Conservation (phyloP, 2,888 invertebrate species). For the Agriopis aurantiaria region DNA sequence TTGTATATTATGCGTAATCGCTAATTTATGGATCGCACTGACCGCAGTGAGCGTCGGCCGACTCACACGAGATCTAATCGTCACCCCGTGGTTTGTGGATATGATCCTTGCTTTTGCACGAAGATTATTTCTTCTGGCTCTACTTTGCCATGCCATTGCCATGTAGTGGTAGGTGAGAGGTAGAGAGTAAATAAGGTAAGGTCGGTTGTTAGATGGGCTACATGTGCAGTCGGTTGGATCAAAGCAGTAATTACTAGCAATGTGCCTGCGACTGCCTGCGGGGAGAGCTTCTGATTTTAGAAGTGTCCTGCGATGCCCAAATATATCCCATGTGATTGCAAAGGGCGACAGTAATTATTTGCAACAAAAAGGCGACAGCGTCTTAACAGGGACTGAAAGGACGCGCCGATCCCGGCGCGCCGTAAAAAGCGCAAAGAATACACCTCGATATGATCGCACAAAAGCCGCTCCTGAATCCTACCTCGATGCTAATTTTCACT, state of each 20-base stretch:
- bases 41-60: constrained; percentile 51
- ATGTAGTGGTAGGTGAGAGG: background rate
- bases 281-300: constrained; percentile 33
- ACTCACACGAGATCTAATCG: constrained; percentile 65
- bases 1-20: constrained; percentile 80
- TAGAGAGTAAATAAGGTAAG: too few species aligned
- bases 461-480: constrained; percentile 85
- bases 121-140: constrained; percentile 22
- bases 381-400: constrained; percentile 80
- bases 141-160: background rate
- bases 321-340: constrained; percentile 54
- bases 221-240: constrained; percentile 26
- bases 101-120: constrained; percentile 32
- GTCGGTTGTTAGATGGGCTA: constrained; percentile 6
- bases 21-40: constrained; percentile 81
- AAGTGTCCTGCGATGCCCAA: constrained; percentile 50
- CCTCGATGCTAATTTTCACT: constrained; percentile 87
- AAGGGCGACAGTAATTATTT: constrained; percentile 77
- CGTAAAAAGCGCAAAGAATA: constrained; percentile 87
- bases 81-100: constrained; percentile 50
- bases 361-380: constrained; percentile 79
- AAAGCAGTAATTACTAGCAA: constrained; percentile 33
- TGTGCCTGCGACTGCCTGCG: constrained; percentile 23
- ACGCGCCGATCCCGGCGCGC: constrained; percentile 71
- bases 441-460: constrained; percentile 87